Percentiles rank a stretch among this genome's conserved stretches.
Conservation (phyloP, 2,113 vertebrate genomes). For the Rhipidura dahli region DNA sequence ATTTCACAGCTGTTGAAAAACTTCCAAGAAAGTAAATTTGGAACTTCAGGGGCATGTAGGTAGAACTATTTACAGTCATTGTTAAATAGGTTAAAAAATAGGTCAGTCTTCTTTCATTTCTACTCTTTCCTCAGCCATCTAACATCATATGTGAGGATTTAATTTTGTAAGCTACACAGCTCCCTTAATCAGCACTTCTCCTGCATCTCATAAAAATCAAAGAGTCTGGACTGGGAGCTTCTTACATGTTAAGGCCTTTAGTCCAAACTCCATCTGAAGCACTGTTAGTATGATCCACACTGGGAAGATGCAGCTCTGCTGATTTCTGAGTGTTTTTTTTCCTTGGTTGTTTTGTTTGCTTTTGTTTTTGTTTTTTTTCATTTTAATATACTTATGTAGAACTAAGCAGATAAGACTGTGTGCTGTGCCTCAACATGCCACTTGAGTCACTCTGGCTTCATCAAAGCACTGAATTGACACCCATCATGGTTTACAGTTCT, state of each 20-base stretch:
- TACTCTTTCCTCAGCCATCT: neutral
- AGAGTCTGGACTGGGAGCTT: neutral
- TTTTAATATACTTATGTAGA: neutral
- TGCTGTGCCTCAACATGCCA: neutral
- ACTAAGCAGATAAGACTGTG: neutral
- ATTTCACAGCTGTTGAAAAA: neutral
- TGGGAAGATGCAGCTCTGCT: neutral
- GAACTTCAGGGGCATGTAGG: neutral
- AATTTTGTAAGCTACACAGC: neutral
- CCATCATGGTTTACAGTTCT: neutral
- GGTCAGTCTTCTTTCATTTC: neutral
- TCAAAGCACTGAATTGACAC: neutral
- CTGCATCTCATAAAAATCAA: neutral
- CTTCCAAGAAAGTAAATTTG: neutral
- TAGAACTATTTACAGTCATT: neutral
- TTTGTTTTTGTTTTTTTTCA: too few relatives aligned
- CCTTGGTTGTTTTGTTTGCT: rapidly evolving
- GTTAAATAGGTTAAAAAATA: neutral
- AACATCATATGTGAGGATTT: neutral
- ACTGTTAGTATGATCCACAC: neutral
- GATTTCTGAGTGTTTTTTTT: neutral
- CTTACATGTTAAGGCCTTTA: neutral
- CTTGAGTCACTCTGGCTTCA: neutral
- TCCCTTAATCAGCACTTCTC: neutral
- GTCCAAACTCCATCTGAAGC: neutral